These are phyloP conservation scores for Oreonectes daqikongensis DNA, from an alignment of 2,797 vertebrate species.

Conservation along the genomic window DNA sequence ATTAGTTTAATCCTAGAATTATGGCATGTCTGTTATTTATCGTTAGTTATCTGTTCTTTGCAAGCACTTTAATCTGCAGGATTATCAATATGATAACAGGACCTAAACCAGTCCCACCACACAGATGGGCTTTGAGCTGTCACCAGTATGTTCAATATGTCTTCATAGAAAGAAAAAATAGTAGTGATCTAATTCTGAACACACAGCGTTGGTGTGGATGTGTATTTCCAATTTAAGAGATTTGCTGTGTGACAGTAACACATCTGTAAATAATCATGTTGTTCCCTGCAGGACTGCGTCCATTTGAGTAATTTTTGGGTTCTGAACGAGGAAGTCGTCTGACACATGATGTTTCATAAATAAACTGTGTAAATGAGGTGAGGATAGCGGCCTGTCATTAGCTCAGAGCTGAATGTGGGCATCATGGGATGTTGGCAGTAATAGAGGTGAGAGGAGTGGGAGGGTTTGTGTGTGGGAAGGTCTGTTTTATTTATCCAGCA, in stretches of 20 bases:
- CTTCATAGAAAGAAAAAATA: neutral
- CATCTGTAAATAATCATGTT: constrained; percentile 1
- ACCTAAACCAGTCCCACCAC: neutral
- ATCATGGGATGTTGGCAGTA: neutral
- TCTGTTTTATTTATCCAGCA: constrained; percentile 7
- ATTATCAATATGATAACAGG: constrained; percentile 69
- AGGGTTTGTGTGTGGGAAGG: constrained; percentile 1
- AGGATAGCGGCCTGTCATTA: constrained; percentile 14
- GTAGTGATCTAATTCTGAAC: neutral
- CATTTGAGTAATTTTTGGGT: neutral
- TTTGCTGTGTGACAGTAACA: constrained; percentile 8
- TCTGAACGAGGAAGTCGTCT: constrained; percentile 12
- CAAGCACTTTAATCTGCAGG: constrained; percentile 69
- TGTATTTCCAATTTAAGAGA: constrained; percentile 14
- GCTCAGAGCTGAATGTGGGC: constrained; percentile 9
- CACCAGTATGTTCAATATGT: neutral
- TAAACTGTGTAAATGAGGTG: constrained; percentile 32
- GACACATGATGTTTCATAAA: constrained; percentile 44
- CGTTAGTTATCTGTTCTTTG: constrained; percentile 40
- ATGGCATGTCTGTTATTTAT: constrained; percentile 10
- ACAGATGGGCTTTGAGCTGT: neutral
- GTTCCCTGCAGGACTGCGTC: constrained; percentile 11
- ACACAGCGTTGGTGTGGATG: neutral
- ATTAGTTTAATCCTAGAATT: neutral
- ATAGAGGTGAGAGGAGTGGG: constrained; percentile 5